Evolutionary conservation across 2,797 vertebrate genomes (phyloP).

Genomic region (Antennarius maculatus): DNA sequence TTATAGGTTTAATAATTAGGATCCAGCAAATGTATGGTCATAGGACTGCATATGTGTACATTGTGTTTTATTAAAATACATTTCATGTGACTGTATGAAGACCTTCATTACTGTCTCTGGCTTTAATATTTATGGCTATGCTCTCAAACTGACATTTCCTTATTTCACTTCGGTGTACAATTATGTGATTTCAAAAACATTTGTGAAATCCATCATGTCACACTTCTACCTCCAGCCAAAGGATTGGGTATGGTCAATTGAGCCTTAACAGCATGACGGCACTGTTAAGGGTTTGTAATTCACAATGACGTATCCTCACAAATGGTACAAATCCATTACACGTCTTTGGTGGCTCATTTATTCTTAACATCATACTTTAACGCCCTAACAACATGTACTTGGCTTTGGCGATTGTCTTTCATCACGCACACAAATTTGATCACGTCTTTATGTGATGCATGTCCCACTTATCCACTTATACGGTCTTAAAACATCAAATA

Average conservation of each 20-base stretch:
- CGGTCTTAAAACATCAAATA: conserved; percentile 53
- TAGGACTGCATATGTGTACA: conserved; percentile 86
- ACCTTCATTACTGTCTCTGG: conserved; percentile 63
- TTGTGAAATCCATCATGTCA: conserved; percentile 68
- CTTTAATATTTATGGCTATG: conserved; percentile 63
- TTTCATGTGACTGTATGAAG: conserved; percentile 81
- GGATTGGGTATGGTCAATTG: conserved; percentile 65
- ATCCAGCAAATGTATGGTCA: conserved; percentile 84
- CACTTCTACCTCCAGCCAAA: conserved; percentile 54
- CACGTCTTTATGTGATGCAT: conserved; percentile 45
- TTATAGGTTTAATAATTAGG: conserved; percentile 82
- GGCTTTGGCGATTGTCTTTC: conserved; percentile 34
- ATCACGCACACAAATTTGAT: conserved; percentile 46
- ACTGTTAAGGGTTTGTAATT: conserved; percentile 58
- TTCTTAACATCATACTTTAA: conserved; percentile 38
- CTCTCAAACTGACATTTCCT: conserved; percentile 48
- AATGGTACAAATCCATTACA: conserved; percentile 38
- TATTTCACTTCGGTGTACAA: conserved; percentile 48
- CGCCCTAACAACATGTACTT: conserved; percentile 30
- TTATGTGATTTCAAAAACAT: conserved; percentile 58
- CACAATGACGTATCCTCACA: conserved; percentile 54
- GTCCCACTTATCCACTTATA: conserved; percentile 42
- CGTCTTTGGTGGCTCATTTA: conserved; percentile 36
- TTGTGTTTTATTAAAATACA: conserved; percentile 88
- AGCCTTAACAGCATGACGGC: conserved; percentile 64